These are phyloP conservation scores for Tinea semifulvella DNA, from an alignment of 2,888 invertebrate species.

Conservation along the genomic window DNA sequence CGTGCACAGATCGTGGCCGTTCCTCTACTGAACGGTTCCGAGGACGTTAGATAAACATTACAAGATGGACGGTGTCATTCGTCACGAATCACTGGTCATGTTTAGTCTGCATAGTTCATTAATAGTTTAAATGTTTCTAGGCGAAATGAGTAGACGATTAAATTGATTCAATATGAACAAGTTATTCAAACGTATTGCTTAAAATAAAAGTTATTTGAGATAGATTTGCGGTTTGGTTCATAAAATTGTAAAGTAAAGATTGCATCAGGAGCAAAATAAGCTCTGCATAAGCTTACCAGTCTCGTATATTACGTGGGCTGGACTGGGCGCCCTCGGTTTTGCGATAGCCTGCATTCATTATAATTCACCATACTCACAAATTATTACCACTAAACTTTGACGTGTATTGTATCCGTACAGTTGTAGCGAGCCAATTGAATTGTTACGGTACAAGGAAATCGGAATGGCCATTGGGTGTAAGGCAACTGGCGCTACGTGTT, in stretches of 20 bases:
- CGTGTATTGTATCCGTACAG: no score
- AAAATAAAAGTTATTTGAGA: no score
- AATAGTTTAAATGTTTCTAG: no score
- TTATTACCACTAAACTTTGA: background rate
- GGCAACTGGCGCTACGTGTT: background rate
- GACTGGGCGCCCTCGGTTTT: conserved; percentile 12
- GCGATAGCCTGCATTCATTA: conserved; percentile 10
- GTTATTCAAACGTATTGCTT: no score
- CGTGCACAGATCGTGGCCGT: conserved; percentile 3
- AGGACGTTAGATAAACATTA: background rate
- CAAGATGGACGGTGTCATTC: background rate
- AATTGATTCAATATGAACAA: no score
- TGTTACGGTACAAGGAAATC: conserved; percentile 3
- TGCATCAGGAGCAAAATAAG: conserved; percentile 7
- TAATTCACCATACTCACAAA: conserved; percentile 7
- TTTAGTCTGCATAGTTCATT: no score
- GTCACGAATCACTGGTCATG: conserved; percentile 1
- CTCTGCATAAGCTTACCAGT: conserved; percentile 4
- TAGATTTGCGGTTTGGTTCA: no score
- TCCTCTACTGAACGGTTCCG: background rate
- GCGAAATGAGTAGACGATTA: no score
- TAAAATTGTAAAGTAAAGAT: background rate
- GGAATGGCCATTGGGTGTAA: background rate
- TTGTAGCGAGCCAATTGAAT: no score
- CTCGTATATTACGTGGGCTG: conserved; percentile 9